Conservation (phyloP, 2,113 vertebrate species). For the Toxotes chatareus region DNA sequence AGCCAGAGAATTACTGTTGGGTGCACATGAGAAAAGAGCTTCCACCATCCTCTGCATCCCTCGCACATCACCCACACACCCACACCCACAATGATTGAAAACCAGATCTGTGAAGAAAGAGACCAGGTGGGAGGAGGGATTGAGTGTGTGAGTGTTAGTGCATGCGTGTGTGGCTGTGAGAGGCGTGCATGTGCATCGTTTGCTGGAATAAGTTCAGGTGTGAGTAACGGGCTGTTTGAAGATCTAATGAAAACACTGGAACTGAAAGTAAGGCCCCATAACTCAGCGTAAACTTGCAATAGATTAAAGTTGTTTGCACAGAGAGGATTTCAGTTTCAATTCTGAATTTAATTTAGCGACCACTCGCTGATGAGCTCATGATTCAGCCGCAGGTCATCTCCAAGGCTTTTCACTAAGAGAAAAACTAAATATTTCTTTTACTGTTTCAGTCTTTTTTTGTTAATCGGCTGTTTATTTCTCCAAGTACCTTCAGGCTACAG, state of each 20-base stretch:
- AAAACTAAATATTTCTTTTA: background rate
- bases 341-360: constrained; percentile 11
- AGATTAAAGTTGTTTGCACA: constrained; percentile 19
- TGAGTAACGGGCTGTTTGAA: background rate
- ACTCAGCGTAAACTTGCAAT: background rate
- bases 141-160: background rate
- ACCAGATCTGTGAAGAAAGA: constrained; percentile 1
- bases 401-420: background rate
- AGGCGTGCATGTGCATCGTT: constrained; percentile 8
- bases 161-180: background rate
- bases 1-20: constrained; percentile 48
- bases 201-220: constrained; percentile 22
- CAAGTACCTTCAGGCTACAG: background rate
- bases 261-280: background rate
- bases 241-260: background rate
- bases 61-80: background rate
- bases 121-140: constrained; percentile 17
- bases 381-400: background rate
- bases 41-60: background rate
- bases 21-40: constrained; percentile 31
- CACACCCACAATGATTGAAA: constrained; percentile 49
- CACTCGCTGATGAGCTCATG: background rate
- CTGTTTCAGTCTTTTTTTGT: background rate
- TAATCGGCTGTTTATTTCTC: background rate
- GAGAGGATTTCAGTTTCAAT: background rate